phyloP scores from a whole-genome alignment of 2,888 invertebrate genomes.

The Morinoia aosen region DNA sequence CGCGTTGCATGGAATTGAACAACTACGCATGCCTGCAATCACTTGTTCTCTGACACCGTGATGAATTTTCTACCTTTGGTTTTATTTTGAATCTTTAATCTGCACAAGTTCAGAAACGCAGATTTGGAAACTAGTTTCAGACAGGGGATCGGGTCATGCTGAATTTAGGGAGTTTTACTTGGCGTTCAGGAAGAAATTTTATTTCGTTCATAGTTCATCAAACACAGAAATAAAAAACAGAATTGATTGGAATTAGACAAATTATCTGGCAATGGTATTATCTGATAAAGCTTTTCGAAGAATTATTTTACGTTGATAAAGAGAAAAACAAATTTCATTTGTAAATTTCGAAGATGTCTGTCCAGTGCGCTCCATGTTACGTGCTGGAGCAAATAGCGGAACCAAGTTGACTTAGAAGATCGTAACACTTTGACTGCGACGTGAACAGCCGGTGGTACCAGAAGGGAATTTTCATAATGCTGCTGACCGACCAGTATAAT shows the following conservation, averaged over 20 bases:
- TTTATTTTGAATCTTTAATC: neutral
- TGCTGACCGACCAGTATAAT: too few relatives aligned
- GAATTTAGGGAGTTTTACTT: neutral
- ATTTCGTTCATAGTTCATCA: neutral
- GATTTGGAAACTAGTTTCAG: neutral
- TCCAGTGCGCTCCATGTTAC: too few relatives aligned
- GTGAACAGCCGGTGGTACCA: too few relatives aligned
- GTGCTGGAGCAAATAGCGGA: too few relatives aligned
- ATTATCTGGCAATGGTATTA: neutral
- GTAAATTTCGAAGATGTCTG: too few relatives aligned
- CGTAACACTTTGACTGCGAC: too few relatives aligned
- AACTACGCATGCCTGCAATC: too few relatives aligned
- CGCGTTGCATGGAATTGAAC: neutral
- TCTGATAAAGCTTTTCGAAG: too few relatives aligned
- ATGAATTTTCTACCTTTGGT: neutral
- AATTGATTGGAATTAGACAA: neutral
- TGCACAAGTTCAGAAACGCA: neutral
- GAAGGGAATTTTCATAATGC: too few relatives aligned
- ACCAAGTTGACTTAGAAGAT: too few relatives aligned
- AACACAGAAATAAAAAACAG: neutral
- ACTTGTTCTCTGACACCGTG: neutral
- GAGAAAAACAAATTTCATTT: too few relatives aligned
- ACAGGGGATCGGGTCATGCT: neutral
- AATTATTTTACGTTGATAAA: too few relatives aligned
- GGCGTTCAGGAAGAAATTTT: neutral